Evolutionary conservation across 2,113 vertebrate genomes (phyloP).

Genomic region (Tautogolabrus adspersus): DNA sequence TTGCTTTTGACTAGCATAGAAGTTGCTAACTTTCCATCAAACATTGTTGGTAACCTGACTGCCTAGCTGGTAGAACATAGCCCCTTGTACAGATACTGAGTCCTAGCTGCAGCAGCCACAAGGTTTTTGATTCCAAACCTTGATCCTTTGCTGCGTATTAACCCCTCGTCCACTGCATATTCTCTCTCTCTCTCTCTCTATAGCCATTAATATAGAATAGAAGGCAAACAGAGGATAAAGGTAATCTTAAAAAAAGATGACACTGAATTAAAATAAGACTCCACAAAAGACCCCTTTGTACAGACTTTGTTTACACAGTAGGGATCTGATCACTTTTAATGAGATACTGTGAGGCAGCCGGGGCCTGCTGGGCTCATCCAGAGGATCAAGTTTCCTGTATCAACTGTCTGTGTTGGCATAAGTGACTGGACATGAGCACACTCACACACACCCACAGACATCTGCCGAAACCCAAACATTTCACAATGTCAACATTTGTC

Average conservation of each 20-base stretch:
- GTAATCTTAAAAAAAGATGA: not conserved
- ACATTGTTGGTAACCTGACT: not conserved
- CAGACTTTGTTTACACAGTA: conserved; percentile 6
- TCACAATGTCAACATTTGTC: conserved; percentile 4
- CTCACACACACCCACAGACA: conserved; percentile 1
- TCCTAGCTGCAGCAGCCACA: no score
- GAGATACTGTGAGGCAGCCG: conserved; percentile 12
- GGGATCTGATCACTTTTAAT: conserved; percentile 29
- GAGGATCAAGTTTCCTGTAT: conserved; percentile 37
- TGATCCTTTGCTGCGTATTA: not conserved
- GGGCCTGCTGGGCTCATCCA: conserved; percentile 29
- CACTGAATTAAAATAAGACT: not conserved
- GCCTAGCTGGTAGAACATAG: no score
- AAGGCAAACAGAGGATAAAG: no score
- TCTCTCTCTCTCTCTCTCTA: no score
- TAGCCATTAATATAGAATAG: no score
- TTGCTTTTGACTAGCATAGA: not conserved
- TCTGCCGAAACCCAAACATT: conserved; percentile 24
- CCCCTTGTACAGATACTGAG: no score
- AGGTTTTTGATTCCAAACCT: not conserved
- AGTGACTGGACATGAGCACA: conserved; percentile 15
- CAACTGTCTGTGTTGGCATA: conserved; percentile 12
- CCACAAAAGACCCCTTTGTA: not conserved
- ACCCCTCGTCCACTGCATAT: no score
- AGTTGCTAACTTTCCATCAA: not conserved